These are phyloP conservation scores for Brenthis ino DNA, from an alignment of 2,888 invertebrate species.

Conservation along the genomic window DNA sequence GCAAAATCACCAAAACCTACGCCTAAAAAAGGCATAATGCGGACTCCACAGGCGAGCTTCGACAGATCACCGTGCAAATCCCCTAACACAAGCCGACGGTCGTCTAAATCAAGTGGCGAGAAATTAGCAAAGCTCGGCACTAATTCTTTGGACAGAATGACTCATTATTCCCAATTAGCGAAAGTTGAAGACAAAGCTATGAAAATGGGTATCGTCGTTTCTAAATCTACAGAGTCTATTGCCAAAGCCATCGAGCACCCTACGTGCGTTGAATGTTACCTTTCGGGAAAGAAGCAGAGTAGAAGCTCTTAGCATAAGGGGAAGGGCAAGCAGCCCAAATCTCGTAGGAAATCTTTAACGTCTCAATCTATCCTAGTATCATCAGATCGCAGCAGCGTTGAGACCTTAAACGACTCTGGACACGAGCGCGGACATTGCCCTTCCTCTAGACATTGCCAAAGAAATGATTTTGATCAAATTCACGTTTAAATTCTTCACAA, in stretches of 20 bases:
- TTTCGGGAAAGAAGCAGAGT: conserved; percentile 83
- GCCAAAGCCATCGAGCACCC: conserved; percentile 84
- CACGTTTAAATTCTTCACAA: conserved; percentile 74
- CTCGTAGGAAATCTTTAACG: conserved; percentile 65
- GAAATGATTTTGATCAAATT: conserved; percentile 79
- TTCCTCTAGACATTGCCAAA: conserved; percentile 58
- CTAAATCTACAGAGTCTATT: conserved; percentile 80
- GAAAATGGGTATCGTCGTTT: conserved; percentile 81
- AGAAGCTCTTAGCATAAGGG: conserved; percentile 86
- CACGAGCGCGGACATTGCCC: conserved; percentile 64
- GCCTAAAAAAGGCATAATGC: conserved; percentile 79
- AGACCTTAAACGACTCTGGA: conserved; percentile 66
- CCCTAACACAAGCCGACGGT: conserved; percentile 71
- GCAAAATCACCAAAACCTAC: conserved; percentile 74
- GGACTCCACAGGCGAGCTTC: conserved; percentile 77
- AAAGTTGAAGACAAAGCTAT: conserved; percentile 78
- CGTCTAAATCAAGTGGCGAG: conserved; percentile 70
- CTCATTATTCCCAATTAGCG: conserved; percentile 76
- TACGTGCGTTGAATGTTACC: conserved; percentile 88
- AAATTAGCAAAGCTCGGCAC: conserved; percentile 75
- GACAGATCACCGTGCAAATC: conserved; percentile 76
- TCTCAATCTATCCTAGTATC: conserved; percentile 66
- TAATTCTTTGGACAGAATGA: conserved; percentile 74
- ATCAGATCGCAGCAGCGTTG: conserved; percentile 74
- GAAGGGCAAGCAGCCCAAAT: conserved; percentile 84